These are phyloP conservation scores for Micropterix aruncella DNA, from an alignment of 2,888 invertebrate genomes.

Conservation along the genomic window DNA sequence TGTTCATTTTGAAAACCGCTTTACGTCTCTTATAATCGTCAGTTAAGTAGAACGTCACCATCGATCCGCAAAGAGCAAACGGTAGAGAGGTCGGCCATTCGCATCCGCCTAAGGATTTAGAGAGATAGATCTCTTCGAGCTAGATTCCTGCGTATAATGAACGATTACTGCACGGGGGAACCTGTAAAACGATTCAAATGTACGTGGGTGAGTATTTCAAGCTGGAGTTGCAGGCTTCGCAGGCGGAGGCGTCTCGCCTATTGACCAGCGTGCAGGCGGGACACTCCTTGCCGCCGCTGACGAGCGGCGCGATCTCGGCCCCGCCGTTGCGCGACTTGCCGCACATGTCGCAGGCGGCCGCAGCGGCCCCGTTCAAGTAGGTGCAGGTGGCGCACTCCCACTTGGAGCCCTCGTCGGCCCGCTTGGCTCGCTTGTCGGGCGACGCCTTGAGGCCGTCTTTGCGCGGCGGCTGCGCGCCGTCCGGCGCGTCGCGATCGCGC, in stretches of 20 bases:
- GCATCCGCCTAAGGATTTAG: no score
- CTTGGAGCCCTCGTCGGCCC: conserved; percentile 15
- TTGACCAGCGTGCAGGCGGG: conserved; percentile 65
- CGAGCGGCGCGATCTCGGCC: conserved; percentile 46
- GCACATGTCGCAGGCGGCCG: conserved; percentile 61
- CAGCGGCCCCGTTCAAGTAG: conserved; percentile 39
- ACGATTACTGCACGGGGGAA: no score
- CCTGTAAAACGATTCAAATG: no score
- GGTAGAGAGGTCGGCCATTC: no score
- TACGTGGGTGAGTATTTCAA: conserved; percentile 65
- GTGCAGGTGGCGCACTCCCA: conserved; percentile 67
- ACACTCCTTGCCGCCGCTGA: conserved; percentile 62
- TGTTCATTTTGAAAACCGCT: no score
- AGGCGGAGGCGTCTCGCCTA: conserved; percentile 43
- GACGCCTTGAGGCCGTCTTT: conserved; percentile 12
- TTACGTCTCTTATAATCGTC: no score
- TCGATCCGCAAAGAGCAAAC: no score
- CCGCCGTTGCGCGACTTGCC: conserved; percentile 45
- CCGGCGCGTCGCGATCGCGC: conserved; percentile 25
- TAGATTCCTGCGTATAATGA: no score
- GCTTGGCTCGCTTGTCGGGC: conserved; percentile 5
- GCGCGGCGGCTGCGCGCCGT: conserved; percentile 17
- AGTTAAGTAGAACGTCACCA: no score
- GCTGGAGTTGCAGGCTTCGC: conserved; percentile 54
- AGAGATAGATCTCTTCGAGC: no score